A percentile compares a stretch with the other conserved stretches of the same genome.
phyloP scores from a whole-genome alignment of 2,113 vertebrate species.

The Himantopus leucocephalus region DNA sequence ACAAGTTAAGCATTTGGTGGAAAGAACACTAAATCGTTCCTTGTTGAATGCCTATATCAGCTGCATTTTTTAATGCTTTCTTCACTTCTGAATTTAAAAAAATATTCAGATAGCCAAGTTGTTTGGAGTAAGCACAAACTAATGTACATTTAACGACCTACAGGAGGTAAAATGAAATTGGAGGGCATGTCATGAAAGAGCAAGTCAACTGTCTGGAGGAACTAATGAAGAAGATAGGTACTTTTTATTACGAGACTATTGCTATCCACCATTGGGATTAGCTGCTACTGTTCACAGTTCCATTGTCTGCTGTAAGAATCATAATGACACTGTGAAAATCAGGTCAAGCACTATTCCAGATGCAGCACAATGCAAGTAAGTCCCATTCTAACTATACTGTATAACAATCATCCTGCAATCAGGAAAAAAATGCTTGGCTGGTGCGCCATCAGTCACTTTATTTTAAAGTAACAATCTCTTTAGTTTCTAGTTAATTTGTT shows the following conservation, averaged over 20 bases:
- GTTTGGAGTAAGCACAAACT: not conserved
- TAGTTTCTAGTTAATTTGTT: not conserved
- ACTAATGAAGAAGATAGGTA: not conserved
- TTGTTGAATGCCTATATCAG: not conserved
- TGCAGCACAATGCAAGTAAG: not conserved
- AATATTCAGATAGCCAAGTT: not conserved
- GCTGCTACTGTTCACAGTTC: not conserved
- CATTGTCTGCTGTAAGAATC: not conserved
- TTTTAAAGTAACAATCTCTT: not conserved
- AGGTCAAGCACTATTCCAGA: not conserved
- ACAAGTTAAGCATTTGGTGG: not conserved
- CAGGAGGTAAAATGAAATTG: not conserved
- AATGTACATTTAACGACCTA: not conserved
- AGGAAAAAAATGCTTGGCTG: fast-evolving
- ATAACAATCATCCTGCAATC: not conserved
- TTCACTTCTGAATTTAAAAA: not conserved
- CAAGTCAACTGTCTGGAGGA: not conserved
- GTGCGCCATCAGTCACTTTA: not conserved
- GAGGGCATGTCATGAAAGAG: not conserved
- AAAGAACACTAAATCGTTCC: not conserved
- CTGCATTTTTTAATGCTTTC: not conserved
- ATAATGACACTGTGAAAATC: not conserved
- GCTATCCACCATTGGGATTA: not conserved
- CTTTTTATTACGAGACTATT: not conserved
- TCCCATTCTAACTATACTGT: not conserved